Percentiles rank a stretch among this genome's conserved stretches.
Conservation (phyloP, 1,140 invertebrate species). For the Samia ricini region DNA sequence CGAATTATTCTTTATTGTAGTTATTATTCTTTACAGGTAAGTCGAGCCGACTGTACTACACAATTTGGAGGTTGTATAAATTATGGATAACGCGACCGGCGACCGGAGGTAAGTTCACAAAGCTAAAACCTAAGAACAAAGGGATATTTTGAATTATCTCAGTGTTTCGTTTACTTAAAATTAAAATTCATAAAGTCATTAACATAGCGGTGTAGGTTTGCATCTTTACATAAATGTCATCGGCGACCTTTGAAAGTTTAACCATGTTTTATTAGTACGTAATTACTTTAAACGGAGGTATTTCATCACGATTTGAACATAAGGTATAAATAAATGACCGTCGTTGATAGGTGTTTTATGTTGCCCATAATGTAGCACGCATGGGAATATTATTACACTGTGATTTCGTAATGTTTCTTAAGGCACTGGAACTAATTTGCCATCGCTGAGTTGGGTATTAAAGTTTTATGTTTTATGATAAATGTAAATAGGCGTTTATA, state of each 20-base stretch:
- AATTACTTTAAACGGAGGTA: slow-evolving; percentile 30
- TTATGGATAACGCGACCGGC: slow-evolving; percentile 9
- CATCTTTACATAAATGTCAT: slow-evolving; percentile 37
- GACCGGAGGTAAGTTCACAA: slow-evolving; percentile 18
- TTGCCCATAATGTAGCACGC: not conserved
- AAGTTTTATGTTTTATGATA: not conserved
- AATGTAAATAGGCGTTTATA: not conserved
- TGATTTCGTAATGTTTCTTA: not conserved
- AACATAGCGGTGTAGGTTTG: slow-evolving; percentile 26
- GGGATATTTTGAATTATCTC: slow-evolving; percentile 18
- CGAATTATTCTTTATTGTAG: slow-evolving; percentile 50
- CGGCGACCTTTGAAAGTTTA: slow-evolving; percentile 33
- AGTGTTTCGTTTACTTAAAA: slow-evolving; percentile 12
- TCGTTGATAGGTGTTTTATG: not conserved
- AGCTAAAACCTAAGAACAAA: slow-evolving; percentile 8
- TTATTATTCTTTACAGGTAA: slow-evolving; percentile 56
- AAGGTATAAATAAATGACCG: not conserved
- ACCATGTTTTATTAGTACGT: slow-evolving; percentile 24
- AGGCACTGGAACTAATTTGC: not conserved
- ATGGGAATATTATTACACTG: not conserved
- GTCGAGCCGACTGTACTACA: slow-evolving; percentile 17
- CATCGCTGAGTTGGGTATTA: too few relatives aligned
- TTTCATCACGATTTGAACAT: slow-evolving; percentile 1
- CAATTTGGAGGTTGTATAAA: slow-evolving; percentile 20
- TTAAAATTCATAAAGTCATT: slow-evolving; percentile 36